Evolutionary conservation across 2,113 vertebrate species (phyloP).

Genomic region (Zeus faber): DNA sequence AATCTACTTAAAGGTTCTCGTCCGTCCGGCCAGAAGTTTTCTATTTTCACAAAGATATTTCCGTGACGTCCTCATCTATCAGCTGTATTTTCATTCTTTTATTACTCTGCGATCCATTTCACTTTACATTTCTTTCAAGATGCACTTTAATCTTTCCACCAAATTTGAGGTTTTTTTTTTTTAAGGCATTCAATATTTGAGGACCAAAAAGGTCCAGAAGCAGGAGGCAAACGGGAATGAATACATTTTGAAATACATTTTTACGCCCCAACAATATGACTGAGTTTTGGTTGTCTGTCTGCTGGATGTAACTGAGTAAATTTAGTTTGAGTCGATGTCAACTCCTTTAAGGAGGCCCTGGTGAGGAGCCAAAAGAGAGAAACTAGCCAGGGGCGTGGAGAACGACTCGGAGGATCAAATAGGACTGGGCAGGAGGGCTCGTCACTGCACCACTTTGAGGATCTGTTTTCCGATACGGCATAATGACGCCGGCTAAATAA

Average conservation of each 20-base stretch:
- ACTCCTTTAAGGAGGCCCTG: conserved; percentile 19
- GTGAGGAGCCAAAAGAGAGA: conserved; percentile 3
- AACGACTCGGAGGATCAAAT: conserved; percentile 37
- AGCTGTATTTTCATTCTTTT: too few relatives aligned
- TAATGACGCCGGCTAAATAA: background rate
- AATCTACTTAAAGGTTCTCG: conserved; percentile 24
- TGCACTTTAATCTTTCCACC: too few relatives aligned
- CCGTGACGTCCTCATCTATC: conserved; percentile 19
- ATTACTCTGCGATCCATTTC: conserved; percentile 10
- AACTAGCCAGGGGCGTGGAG: conserved; percentile 13
- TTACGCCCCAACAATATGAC: background rate
- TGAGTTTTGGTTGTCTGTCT: background rate
- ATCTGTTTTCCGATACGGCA: conserved; percentile 26
- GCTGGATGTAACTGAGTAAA: background rate
- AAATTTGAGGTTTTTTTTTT: background rate
- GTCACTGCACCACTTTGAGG: conserved; percentile 28
- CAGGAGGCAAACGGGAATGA: background rate
- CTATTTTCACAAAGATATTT: conserved; percentile 21
- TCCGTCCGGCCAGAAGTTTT: too few relatives aligned
- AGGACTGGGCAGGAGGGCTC: conserved; percentile 37
- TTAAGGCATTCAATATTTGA: background rate
- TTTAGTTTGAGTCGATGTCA: conserved; percentile 4
- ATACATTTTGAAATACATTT: background rate
- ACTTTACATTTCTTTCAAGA: conserved; percentile 8
- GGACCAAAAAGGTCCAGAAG: too few relatives aligned